These are phyloP conservation scores for Nothocercus nigrocapillus DNA, from an alignment of 2,113 vertebrate species.

Conservation along the genomic window DNA sequence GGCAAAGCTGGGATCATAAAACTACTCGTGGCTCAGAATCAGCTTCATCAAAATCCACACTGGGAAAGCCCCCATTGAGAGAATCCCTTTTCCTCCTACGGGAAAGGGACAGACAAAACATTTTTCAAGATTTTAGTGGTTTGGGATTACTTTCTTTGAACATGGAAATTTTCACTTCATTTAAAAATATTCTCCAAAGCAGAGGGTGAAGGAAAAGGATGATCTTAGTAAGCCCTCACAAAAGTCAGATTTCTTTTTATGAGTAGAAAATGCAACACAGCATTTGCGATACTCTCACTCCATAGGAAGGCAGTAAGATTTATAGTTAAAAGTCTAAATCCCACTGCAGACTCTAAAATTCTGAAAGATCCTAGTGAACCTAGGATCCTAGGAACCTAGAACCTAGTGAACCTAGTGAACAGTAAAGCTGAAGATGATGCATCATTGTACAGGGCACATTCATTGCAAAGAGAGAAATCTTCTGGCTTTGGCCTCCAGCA, in stretches of 20 bases:
- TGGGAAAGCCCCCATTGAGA: background rate
- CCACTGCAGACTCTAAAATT: background rate
- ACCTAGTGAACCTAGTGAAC: too few relatives aligned
- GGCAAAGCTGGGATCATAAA: background rate
- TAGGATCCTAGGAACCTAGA: too few relatives aligned
- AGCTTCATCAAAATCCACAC: fast-evolving
- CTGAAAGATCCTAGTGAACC: background rate
- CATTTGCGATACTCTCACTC: background rate
- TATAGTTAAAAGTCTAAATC: background rate
- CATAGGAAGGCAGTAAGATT: fast-evolving
- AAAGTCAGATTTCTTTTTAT: background rate
- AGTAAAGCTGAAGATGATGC: fast-evolving
- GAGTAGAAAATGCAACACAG: background rate
- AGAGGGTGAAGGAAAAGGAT: background rate
- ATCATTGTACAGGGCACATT: background rate
- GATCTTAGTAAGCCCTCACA: background rate
- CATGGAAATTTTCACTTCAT: background rate
- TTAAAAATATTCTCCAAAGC: background rate
- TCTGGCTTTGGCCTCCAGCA: background rate
- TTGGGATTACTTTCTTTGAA: background rate
- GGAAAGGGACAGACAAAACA: background rate
- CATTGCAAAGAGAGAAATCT: background rate
- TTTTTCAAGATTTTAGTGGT: background rate
- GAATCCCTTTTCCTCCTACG: background rate
- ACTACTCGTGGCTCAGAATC: background rate